Base-by-base conservation (phyloP, 2,888 invertebrate genomes). In the Therioaphis trifolii region DNA sequence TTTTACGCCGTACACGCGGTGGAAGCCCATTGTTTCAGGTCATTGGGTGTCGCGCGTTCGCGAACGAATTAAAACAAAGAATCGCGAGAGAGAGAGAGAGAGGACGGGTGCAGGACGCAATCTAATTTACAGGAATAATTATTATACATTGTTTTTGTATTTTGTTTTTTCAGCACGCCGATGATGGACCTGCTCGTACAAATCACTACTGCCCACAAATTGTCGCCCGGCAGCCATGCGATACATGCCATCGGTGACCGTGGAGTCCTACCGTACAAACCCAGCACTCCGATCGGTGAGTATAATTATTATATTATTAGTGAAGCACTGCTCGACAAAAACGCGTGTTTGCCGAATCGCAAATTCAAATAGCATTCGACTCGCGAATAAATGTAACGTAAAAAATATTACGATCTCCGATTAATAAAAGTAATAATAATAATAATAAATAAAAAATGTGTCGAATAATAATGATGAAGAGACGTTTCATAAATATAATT, bases 121-220 rank as follows among this genome's bases (percentile, higher is more conserved):
- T 43, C 18, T 27, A 35, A 77, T 68, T 68, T 55, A 55, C 55
- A 12, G 68, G 35, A 35, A 7, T 40, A 52, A 40, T 78, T 40
- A 78, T 78, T 52, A 46, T 2, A 77, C 43, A 40, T 55, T 52
- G 21, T 52, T 72, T 76, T 76, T 61, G 18, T 24, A 55, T 43
- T 27, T 55, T 14, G 49, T 49, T 69, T 79, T 55, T 89, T 85
- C 89, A 94, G 94, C 88, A 93, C 93, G 35, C 93, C 93, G 52
- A 94, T 94, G 93, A 93, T 94, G 92, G 94, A 94, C 88, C 90
- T 94, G 71, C 90, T 94, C 86, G 92, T 94, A 78, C 93, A 93
- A 88, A 91, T 93, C 86, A 92, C 93, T 66, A 93, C 92, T 71
- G 90, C 91, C 71, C 91, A 93, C 88, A 92, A 92, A 88, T 90